Evolutionary conservation across 2,113 vertebrate genomes (phyloP), one percentile per base, ranked within the genome.

Genomic region (Rhipidura dahli): DNA sequence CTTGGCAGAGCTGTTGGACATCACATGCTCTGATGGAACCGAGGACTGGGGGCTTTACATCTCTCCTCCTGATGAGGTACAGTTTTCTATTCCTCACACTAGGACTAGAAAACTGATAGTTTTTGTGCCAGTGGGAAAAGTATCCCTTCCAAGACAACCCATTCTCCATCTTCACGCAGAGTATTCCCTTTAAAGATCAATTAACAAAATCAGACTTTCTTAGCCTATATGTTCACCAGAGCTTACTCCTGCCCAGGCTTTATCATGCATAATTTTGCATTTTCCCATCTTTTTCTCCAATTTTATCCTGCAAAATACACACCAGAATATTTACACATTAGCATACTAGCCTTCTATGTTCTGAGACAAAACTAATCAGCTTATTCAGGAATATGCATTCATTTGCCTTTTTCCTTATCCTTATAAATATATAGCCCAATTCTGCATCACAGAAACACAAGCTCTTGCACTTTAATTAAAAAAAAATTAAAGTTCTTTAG

Each of bases 31-130:
- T 33, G 50, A 45, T 20, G 50, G 28, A 50, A 37, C 42, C 51
- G 8, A 54, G 42, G 33, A 19, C 12, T 39, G 24, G 18, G 44
- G 23, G 21, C 47, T 94, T 56, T 51, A 33, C 3, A 91, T 15
- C 13, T 44, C 9, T 49, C 13, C 16, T 30, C 3, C 2, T 9
- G n/a, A 31, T 0, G 0, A 84, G 12, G 15, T 16, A 44, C 30
- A 51, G 16, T 84, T 75, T 84, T 28, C 49, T 50, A 1, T 53
- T 93, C 87, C 69, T 78, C 50, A 69, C 37, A 21, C 18, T 28
- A 35, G 22, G 14, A 40, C 28, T 57, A 75, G 65, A 61, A 83
- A 91, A 54, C 13, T 23, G 19, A 16, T 30, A 45, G 45, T 12
- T 68, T 56, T 19, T 28, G 45, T 18, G 44, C 3, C 27, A 77